Evolutionary conservation across 2,888 invertebrate species (phyloP).

Genomic region (Eudemis profundana): DNA sequence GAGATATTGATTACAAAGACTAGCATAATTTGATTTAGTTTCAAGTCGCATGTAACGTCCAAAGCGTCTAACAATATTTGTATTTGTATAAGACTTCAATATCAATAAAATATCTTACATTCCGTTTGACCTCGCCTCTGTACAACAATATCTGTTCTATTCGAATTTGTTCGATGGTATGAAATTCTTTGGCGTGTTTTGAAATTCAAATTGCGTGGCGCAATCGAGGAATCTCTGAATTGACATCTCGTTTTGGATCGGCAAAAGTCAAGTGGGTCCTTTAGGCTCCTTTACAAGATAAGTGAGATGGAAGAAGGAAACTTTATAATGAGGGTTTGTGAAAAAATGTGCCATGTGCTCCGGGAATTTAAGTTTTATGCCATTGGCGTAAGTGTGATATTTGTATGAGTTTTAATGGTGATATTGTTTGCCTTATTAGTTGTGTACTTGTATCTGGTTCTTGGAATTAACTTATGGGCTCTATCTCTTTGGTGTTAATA

Average conservation of each 20-base stretch:
- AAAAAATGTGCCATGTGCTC: not conserved
- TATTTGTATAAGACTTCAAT: constrained; percentile 6
- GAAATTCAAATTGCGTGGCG: constrained; percentile 36
- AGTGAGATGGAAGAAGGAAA: constrained; percentile 20
- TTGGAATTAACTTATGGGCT: not conserved
- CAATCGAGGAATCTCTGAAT: constrained; percentile 28
- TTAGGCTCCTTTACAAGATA: constrained; percentile 30
- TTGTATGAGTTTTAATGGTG: not conserved
- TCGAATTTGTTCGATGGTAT: constrained; percentile 26
- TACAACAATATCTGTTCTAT: constrained; percentile 28
- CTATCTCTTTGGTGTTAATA: not conserved
- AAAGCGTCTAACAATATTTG: not conserved
- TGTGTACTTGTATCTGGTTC: not conserved
- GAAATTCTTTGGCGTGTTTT: constrained; percentile 35
- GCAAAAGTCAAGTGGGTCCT: constrained; percentile 36
- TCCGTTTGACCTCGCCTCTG: constrained; percentile 10
- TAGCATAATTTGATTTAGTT: too few relatives aligned
- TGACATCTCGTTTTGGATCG: constrained; percentile 35
- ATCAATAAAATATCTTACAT: constrained; percentile 30
- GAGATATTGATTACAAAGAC: too few relatives aligned
- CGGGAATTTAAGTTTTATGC: constrained; percentile 8
- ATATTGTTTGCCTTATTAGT: not conserved
- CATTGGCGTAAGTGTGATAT: not conserved
- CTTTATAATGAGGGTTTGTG: constrained; percentile 38
- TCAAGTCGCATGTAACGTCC: not conserved